Evolutionary conservation across 2,888 invertebrate genomes (phyloP), one percentile per base, ranked within the genome.

Genomic region (Dolomedes plantarius): DNA sequence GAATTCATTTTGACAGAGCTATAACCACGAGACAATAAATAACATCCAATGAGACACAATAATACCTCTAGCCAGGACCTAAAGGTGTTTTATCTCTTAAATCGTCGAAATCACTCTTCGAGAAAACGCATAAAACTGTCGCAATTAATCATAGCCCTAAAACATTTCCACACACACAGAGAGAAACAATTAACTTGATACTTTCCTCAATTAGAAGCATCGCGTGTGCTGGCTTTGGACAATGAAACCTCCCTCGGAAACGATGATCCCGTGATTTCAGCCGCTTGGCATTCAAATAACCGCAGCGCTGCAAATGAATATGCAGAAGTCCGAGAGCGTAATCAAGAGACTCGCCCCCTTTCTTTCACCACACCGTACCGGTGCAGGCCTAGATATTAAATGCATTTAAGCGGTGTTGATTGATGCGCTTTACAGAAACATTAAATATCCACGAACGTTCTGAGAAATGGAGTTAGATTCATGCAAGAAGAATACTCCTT

Each of bases 201-300:
- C 56, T 56, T 16, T 56, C 56, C 56, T 56, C 56, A 56, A 56
- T 56, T 56, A 56, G 56, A 56, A 56, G 13, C 56, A 56, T 56
- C 56, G 56, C 56, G 56, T 56, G 56, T 56, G 56, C 56, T 56
- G 56, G 56, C 7, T 56, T 56, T 56, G 56, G 56, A 56, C 56
- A 56, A 19, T 23, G 56, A 56, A 56, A 56, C 19, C 56, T 56
- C 16, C 56, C 23, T 56, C 11, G 1, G 5, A 56, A 56, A 56
- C 56, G 56, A 56, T 56, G 56, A 56, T 56, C 56, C 56, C 46
- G 46, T 29, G 29, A 16, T 65, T 29, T 29, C n/a, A 23, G 2
- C 19, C n/a, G 28, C n/a, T n/a, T n/a, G n/a, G n/a, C 64, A 67
- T 32, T 67, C 19, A 67, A 67, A 67, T 67, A 67, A 67, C 36